Conservation (phyloP, 2,888 invertebrate genomes). For the Notodonta ziczac region DNA sequence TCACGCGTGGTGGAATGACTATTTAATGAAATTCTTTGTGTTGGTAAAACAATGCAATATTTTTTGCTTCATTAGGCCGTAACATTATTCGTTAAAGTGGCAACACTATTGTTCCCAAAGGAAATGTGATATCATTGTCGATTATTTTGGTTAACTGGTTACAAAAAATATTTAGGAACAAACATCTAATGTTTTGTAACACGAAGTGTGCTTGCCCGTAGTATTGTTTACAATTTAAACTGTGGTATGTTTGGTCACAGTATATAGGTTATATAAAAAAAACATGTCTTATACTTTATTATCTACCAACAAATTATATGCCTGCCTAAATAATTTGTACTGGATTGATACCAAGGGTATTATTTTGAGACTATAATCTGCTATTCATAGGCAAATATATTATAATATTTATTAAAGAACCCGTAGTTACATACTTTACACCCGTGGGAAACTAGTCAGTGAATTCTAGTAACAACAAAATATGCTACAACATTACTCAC, state of each 20-base stretch:
- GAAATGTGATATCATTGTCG: slow-evolving; percentile 7
- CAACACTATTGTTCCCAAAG: slow-evolving; percentile 5
- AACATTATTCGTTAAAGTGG: slow-evolving; percentile 6
- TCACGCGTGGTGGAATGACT: slow-evolving; percentile 1
- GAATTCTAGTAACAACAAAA: background rate
- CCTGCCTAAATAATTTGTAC: too few relatives aligned
- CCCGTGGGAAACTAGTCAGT: background rate
- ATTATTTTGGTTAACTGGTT: slow-evolving; percentile 5
- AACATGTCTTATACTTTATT: too few relatives aligned
- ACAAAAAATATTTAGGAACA: background rate
- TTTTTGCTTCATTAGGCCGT: slow-evolving; percentile 7
- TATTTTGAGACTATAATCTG: background rate
- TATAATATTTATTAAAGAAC: background rate
- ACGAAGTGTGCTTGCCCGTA: background rate
- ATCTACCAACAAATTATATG: too few relatives aligned
- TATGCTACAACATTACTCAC: background rate
- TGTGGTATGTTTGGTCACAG: too few relatives aligned
- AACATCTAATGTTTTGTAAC: background rate
- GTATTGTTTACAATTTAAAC: too few relatives aligned
- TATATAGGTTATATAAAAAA: too few relatives aligned
- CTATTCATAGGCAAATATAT: background rate
- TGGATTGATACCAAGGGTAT: background rate
- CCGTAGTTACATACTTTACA: background rate
- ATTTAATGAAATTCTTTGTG: slow-evolving; percentile 4
- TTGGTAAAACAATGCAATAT: slow-evolving; percentile 7